A percentile compares a stretch with the other conserved stretches of the same genome.
Evolutionary conservation across 2,113 vertebrate genomes (phyloP).

Genomic region (Oostethus manadensis): DNA sequence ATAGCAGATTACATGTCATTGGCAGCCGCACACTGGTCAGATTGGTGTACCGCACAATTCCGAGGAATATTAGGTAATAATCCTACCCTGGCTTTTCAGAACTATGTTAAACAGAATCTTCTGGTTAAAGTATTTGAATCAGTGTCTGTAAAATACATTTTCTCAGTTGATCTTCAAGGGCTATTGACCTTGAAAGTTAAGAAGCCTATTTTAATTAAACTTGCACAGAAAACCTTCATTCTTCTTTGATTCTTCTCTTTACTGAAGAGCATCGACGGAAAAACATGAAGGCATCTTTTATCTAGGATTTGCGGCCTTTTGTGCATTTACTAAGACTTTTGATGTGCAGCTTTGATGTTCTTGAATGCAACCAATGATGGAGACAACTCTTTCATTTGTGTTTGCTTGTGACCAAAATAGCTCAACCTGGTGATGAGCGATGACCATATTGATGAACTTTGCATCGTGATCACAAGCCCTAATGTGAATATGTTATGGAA

Average conservation of each 20-base stretch:
- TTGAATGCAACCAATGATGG: neutral
- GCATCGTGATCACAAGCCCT: too few species aligned
- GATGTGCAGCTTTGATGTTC: constrained; percentile 35
- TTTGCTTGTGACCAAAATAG: neutral
- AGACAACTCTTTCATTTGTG: neutral
- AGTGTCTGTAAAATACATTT: constrained; percentile 2
- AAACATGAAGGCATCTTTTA: constrained; percentile 47
- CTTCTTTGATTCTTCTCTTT: neutral
- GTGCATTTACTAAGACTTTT: constrained; percentile 37
- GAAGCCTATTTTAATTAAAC: constrained; percentile 42
- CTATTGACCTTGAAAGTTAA: constrained; percentile 36
- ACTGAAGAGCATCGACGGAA: constrained; percentile 15
- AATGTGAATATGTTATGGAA: too few species aligned
- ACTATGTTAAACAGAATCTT: too few species aligned
- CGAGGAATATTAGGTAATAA: constrained; percentile 24
- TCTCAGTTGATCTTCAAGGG: constrained; percentile 4
- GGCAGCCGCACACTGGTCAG: constrained; percentile 24
- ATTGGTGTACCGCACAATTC: constrained; percentile 24
- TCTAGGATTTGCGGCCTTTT: constrained; percentile 52
- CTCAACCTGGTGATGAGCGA: neutral
- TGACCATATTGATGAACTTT: too few species aligned
- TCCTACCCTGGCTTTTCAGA: too few species aligned
- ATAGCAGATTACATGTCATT: constrained; percentile 47
- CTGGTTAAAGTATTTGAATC: too few species aligned
- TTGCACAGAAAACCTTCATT: constrained; percentile 4